Evolutionary conservation across 2,113 vertebrate species (phyloP).

Genomic region (Prinia subflava): DNA sequence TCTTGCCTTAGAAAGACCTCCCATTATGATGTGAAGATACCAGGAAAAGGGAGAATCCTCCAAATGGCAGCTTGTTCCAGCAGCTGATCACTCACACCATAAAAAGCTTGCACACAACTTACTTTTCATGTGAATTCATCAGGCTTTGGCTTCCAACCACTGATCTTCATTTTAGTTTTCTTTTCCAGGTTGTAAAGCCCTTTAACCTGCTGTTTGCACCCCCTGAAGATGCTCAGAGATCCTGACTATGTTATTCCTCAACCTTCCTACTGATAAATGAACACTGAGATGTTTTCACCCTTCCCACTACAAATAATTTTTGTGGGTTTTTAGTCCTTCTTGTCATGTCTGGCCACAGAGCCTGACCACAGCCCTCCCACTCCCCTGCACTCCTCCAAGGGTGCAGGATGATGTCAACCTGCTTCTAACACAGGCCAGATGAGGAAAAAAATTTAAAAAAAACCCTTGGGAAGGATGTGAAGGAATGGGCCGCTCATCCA

Average conservation of each 20-base stretch:
- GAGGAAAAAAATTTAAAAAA: background rate
- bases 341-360: background rate
- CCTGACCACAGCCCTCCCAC: background rate
- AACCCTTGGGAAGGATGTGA: background rate
- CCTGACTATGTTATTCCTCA: background rate
- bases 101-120: background rate
- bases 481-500: background rate
- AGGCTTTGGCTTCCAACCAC: background rate
- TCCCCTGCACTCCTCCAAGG: background rate
- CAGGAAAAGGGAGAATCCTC: background rate
- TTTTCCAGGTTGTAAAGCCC: background rate
- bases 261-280: background rate
- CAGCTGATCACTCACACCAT: background rate
- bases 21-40: background rate
- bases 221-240: rapidly evolving
- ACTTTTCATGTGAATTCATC: background rate
- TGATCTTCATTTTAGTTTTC: background rate
- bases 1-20: background rate
- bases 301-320: no score
- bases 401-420: background rate
- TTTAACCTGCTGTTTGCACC: background rate
- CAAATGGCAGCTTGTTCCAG: background rate
- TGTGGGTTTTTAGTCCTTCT: background rate
- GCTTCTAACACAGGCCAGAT: background rate
- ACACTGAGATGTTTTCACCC: background rate